Evolutionary conservation across 2,113 vertebrate genomes (phyloP), one percentile per base, ranked within the genome.

Genomic region (Malaclemys terrapin): DNA sequence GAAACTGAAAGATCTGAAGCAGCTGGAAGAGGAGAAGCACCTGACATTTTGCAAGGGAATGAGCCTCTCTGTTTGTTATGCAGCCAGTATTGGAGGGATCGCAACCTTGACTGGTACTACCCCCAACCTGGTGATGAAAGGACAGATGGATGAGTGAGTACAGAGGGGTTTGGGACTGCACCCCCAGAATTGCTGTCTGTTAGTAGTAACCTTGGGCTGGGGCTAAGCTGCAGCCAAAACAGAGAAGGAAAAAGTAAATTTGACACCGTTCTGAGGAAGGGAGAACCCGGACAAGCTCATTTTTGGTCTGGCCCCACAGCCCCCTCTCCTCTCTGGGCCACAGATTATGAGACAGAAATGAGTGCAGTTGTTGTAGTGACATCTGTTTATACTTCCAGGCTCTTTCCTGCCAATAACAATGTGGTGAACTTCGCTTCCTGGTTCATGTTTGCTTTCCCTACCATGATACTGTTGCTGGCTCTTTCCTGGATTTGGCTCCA

Each of bases 381-480:
- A 82, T 45, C n/a, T 49, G 20, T 50, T 89, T 84, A 24, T 49
- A 17, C 87, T 85, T 85, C 35, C 97, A 99, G 99, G 42, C 9
- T 99, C 79, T 99, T 98, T 75, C 97, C 97, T 1, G 0, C 2
- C 0, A 99, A 99, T 0, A 84, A 62, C 29, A 98, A 98, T 0
- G 79, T 99, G 93, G 98, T 99, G 96, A 99, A 99, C 98, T 99
- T 99, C 82, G 99, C 98, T 89, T 99, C 98, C 82, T 99, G 99
- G 99, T 99, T 99, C 54, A 97, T 95, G 91, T 99, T 99, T 29
- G 98, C 99, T 85, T 99, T 99, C 94, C 99, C 99, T 31, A 98
- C 97, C 97, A 98, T 98, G 98, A 0, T 99, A 38, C 2, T 99
- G 86, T 98, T 99, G 95, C 97, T 99, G 92, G 0, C 95, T 75